A percentile compares a stretch with the other conserved stretches of the same genome.
Evolutionary conservation across 2,888 invertebrate genomes (phyloP).

Genomic region (Ommatoiulus sabulosus): DNA sequence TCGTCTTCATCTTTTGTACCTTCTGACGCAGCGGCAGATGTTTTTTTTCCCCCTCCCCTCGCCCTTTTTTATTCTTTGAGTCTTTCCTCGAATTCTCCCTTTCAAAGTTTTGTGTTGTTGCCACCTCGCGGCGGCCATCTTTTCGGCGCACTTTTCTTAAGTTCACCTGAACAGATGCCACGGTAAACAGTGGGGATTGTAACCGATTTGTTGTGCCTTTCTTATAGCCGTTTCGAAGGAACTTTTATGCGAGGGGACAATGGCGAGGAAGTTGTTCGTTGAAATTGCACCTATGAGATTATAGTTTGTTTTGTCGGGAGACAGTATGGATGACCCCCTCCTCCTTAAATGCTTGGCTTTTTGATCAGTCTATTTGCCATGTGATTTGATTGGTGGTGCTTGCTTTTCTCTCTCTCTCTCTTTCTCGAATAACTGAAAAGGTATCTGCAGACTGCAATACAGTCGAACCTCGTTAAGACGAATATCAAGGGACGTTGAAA

Average conservation of each 20-base stretch:
- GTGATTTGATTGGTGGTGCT: background rate
- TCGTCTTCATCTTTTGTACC: background rate
- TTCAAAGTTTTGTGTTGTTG: slow-evolving; percentile 9
- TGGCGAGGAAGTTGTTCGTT: slow-evolving; percentile 19
- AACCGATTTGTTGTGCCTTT: slow-evolving; percentile 39
- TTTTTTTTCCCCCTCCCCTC: background rate
- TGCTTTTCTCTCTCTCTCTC: background rate
- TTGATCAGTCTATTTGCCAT: slow-evolving; percentile 20
- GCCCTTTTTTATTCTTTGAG: background rate
- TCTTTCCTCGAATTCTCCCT: background rate
- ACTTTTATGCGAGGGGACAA: background rate
- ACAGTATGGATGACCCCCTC: background rate
- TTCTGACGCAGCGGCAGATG: slow-evolving; percentile 34
- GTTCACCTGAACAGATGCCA: slow-evolving; percentile 21
- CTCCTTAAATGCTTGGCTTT: background rate
- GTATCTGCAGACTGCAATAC: too few species aligned
- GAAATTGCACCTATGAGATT: slow-evolving; percentile 4
- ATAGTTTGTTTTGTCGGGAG: background rate
- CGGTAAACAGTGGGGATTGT: slow-evolving; percentile 22
- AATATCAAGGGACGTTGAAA: too few species aligned
- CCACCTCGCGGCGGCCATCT: background rate
- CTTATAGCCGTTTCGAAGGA: background rate
- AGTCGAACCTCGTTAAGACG: too few species aligned
- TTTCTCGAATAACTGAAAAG: too few species aligned
- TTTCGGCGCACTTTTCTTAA: background rate